phyloP scores from a whole-genome alignment of 2,888 invertebrate species.

The Drepana falcataria region DNA sequence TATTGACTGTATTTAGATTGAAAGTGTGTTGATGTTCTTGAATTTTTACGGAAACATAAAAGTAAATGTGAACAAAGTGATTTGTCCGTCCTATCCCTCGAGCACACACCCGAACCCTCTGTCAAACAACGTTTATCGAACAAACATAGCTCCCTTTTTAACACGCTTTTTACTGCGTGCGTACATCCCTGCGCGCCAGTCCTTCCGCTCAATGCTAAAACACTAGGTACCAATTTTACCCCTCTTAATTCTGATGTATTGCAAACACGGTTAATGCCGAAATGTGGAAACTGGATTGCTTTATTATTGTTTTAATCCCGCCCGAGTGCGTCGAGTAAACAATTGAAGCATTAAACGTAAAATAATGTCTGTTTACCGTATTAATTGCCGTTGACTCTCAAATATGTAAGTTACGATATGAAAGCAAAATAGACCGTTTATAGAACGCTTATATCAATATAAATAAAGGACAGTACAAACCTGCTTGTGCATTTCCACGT shows the following conservation, averaged over 20 bases:
- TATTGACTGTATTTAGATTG: neutral
- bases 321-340: neutral
- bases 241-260: constrained; percentile 29
- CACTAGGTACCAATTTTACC: constrained; percentile 42
- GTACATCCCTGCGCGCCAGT: constrained; percentile 50
- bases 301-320: constrained; percentile 2
- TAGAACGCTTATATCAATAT: neutral
- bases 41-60: constrained; percentile 9
- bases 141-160: constrained; percentile 55
- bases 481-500: constrained; percentile 99
- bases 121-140: constrained; percentile 71
- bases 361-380: neutral
- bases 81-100: constrained; percentile 32
- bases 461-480: constrained; percentile 71
- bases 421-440: constrained; percentile 5
- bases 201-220: constrained; percentile 32
- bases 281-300: constrained; percentile 39
- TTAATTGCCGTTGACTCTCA: constrained; percentile 3
- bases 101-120: constrained; percentile 31
- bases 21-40: neutral
- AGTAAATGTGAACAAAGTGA: constrained; percentile 48
- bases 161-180: constrained; percentile 59
- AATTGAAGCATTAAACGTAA: neutral
- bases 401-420: constrained; percentile 3
- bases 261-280: constrained; percentile 26